Base-by-base conservation (phyloP, 30 jellyfish, hydroid and myxozoan genomes). In the Hydractinia echinata region DNA sequence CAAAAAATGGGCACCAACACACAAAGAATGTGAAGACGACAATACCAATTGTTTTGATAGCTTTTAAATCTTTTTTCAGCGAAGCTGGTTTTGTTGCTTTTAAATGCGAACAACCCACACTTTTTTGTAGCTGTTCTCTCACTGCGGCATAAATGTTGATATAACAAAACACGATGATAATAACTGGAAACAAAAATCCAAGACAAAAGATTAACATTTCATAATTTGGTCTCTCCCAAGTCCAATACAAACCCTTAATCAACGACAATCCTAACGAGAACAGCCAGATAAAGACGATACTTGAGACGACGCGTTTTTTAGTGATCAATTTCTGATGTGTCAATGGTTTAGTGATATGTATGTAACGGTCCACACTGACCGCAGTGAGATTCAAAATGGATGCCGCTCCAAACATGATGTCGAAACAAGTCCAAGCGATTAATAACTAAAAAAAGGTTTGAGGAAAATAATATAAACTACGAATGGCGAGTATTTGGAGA, bases 1-100 rank as follows among this genome's bases (percentile, higher is more conserved):
- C 61, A 61, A 84, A 84, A 67, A 89, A 89, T 11, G 96, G 96
- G 9, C 91, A 64, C 96, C 96, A 89, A 51, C 95, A 89, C 4
- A 84, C 16, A 49, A 84, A 20, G 62, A 89, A 89, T 0, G 86
- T 88, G 0, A 80, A 55, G 4, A 89, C 72, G 72, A 89, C 83
- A 19, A 66, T 53, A 16, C 85, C 95, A 3, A 89, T 79, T 8
- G 86, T 76, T 51, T 83, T 84, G 9, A 73, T 60, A 4, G 96
- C 92, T 73, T 89, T 89, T 53, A 83, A 50, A 16, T 89, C 96
- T 4, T 79, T 74, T 30, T 73, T 89, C 49, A 53, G 8, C 14
- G 54, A 61, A 13, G 55, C 76, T 51, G 21, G 55, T 50, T 16
- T 52, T 20, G 19, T n/a, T 16, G 84, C 7, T 30, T 76, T 76